Evolutionary conservation across 2,113 vertebrate genomes (phyloP), one percentile per base, ranked within the genome.

Genomic region (Myrmecobius fasciatus): DNA sequence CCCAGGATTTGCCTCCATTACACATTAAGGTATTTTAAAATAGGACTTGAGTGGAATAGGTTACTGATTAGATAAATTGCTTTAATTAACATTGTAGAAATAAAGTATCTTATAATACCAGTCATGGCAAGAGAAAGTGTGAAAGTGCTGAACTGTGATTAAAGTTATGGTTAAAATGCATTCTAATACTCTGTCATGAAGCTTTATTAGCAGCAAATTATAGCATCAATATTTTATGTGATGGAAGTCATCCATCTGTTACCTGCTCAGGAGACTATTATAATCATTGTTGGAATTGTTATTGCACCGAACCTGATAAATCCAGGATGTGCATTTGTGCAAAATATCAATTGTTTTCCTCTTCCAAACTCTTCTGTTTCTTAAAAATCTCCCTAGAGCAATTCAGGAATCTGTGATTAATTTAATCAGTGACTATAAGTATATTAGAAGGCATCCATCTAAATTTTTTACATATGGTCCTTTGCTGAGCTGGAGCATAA

Each of bases 241-340:
- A 94, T 92, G 53, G 94, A 96, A 97, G 89, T 94, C 94, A 95
- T 53, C 89, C 96, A 96, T 96, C 94, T 97, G 95, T 95, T 97
- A 97, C 91, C 88, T 96, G 96, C 95, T 95, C 56, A 90, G 91
- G 92, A 91, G 91, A 95, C 48, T 49, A 54, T 0, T 53, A 89
- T 95, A 91, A 95, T 97, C 54, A 93, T 48, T 91, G 52, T 94
- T 90, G 46, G 95, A 92, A 96, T 96, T 67, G 93, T 48, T 91
- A 53, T 94, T 90, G 49, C 36, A 89, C 94, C 89, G 53, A 52
- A 52, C 94, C n/a, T 49, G 36, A 91, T 53, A 92, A 93, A 92
- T 47, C 14, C 25, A 94, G 0, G 51, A 94, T 52, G n/a, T 83
- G 56, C 75, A 51, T 46, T 83, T 0, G 0, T 47, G 24, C 53